phyloP scores from a whole-genome alignment of 2,797 vertebrate species.

The Tarsius wallacei region DNA sequence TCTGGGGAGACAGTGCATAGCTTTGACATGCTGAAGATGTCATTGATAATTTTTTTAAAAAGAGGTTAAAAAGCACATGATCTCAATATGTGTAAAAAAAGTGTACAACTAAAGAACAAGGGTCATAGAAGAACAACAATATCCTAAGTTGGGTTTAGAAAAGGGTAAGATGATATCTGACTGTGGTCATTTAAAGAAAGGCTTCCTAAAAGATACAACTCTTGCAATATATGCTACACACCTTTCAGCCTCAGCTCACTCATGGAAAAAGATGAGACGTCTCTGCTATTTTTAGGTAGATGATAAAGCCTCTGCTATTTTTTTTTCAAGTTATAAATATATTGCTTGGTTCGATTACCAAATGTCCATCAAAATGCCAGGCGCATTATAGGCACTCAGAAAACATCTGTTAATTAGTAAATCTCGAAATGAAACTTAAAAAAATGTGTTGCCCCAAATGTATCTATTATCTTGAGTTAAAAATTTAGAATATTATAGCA shows the following conservation, averaged over 20 bases:
- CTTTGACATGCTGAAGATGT: constrained; percentile 29
- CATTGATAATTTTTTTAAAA: background rate
- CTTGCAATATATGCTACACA: background rate
- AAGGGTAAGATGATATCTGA: background rate
- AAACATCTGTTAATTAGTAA: constrained; percentile 18
- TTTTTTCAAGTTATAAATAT: background rate
- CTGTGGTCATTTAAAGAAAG: background rate
- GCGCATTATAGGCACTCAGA: background rate
- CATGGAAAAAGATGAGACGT: background rate
- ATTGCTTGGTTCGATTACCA: background rate
- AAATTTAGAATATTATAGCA: background rate
- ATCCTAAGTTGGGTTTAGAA: background rate
- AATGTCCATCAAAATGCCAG: background rate
- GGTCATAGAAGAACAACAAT: background rate
- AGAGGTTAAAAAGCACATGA: background rate
- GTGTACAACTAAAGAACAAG: background rate
- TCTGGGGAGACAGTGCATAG: background rate
- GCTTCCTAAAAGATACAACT: background rate
- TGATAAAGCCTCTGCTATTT: background rate
- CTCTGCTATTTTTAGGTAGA: background rate
- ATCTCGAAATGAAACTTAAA: constrained; percentile 33
- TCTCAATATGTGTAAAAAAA: constrained; percentile 14
- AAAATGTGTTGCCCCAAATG: background rate
- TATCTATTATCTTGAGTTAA: background rate
- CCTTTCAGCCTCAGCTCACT: background rate